phyloP scores from a whole-genome alignment of 2,797 vertebrate genomes.

The Australoheros facetus region DNA sequence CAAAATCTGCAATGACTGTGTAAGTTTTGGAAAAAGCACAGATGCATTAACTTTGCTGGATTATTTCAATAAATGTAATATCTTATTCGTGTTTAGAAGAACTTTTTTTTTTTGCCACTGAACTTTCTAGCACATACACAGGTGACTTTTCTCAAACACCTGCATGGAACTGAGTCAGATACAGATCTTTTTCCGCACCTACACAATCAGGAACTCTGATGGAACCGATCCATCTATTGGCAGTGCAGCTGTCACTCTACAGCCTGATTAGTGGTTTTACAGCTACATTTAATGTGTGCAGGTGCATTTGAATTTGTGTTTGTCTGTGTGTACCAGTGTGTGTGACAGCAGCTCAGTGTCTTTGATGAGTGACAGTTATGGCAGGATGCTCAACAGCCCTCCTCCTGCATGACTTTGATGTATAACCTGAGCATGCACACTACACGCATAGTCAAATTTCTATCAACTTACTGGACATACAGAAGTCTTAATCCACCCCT shows the following conservation, averaged over 20 bases:
- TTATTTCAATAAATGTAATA: conserved; percentile 30
- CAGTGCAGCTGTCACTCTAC: conserved; percentile 44
- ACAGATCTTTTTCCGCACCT: conserved; percentile 61
- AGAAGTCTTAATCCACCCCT: neutral
- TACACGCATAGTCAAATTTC: neutral
- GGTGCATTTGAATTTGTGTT: conserved; percentile 2
- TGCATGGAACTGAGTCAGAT: conserved; percentile 39
- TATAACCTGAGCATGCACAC: conserved; percentile 13
- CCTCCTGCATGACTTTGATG: conserved; percentile 32
- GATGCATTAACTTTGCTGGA: neutral
- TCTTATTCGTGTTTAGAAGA: neutral
- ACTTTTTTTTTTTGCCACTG: neutral
- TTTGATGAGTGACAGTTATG: conserved; percentile 58
- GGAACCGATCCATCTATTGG: conserved; percentile 52
- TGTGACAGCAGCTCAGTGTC: conserved; percentile 39
- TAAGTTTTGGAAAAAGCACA: conserved; percentile 1
- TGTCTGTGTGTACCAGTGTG: conserved; percentile 8
- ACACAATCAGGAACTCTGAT: conserved; percentile 39
- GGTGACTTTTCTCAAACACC: conserved; percentile 25
- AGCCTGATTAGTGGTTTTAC: conserved; percentile 33
- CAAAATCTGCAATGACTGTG: conserved; percentile 10
- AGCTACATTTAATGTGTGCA: conserved; percentile 10
- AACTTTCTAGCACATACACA: neutral
- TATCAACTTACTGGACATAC: neutral
- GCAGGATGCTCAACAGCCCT: conserved; percentile 55